phyloP scores from a whole-genome alignment of 1,140 invertebrate species.

The Protaetia brevitarsis region DNA sequence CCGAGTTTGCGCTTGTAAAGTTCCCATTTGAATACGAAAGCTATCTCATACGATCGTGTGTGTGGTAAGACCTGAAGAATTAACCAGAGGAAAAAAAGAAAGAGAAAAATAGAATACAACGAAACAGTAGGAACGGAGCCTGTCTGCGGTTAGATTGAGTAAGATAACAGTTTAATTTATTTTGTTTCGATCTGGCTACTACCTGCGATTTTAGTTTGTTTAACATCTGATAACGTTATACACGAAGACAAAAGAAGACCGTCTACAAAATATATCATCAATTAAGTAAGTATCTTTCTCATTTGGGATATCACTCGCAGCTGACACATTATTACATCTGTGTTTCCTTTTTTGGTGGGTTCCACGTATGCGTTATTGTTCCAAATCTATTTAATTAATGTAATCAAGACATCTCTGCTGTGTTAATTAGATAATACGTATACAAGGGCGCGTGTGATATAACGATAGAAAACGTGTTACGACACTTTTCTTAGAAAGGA shows the following conservation, averaged over 20 bases:
- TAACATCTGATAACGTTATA: slow-evolving; percentile 9
- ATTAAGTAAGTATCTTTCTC: slow-evolving; percentile 5
- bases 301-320: not conserved
- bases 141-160: not conserved
- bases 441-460: not conserved
- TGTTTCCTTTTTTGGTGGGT: slow-evolving; percentile 1
- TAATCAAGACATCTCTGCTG: not conserved
- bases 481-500: not conserved
- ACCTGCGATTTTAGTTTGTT: not conserved
- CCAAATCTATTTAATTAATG: not conserved
- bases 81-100: not conserved
- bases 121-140: not conserved
- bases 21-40: slow-evolving; percentile 2
- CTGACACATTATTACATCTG: slow-evolving; percentile 10
- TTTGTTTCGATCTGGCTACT: not conserved
- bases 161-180: slow-evolving; percentile 13
- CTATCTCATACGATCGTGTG: not conserved
- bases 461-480: not conserved
- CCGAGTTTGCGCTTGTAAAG: not conserved
- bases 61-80: not conserved
- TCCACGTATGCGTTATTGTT: not conserved
- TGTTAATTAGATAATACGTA: not conserved
- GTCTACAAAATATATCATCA: slow-evolving; percentile 1
- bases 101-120: too few relatives aligned
- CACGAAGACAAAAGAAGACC: not conserved